Conservation (phyloP, 92 coral and sea anemone species). For the Zoanthus sociatus region DNA sequence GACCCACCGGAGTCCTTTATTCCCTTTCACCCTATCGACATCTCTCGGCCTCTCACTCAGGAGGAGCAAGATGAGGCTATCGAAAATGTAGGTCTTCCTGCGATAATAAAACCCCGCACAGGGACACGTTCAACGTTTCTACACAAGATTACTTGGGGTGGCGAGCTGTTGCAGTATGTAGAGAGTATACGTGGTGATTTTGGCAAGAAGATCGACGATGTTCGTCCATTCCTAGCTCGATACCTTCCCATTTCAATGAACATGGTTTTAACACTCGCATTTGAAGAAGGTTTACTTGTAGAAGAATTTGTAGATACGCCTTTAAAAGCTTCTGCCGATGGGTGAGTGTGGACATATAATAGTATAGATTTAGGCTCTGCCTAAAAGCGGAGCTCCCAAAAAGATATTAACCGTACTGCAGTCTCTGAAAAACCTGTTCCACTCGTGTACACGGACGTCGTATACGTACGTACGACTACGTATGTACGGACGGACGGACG, state of each 20-base stretch:
- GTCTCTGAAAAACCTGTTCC: too few species aligned
- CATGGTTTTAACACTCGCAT: constrained; percentile 2
- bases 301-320: constrained; percentile 44
- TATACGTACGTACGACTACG: too few species aligned
- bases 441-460: too few species aligned
- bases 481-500: too few species aligned
- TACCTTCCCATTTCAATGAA: constrained; percentile 3
- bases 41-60: constrained; percentile 18
- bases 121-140: constrained; percentile 42
- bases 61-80: constrained; percentile 29
- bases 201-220: constrained; percentile 23
- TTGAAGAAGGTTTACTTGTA: constrained; percentile 22
- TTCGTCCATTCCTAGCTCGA: constrained; percentile 35
- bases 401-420: neutral
- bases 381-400: too few species aligned
- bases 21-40: constrained; percentile 35
- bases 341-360: neutral
- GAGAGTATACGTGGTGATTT: constrained; percentile 24
- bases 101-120: constrained; percentile 42
- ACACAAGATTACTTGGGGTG: constrained; percentile 40
- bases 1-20: constrained; percentile 17
- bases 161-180: constrained; percentile 18
- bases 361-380: too few species aligned
- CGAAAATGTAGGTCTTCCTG: constrained; percentile 30
- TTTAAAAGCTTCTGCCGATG: constrained; percentile 37